Evolutionary conservation across 2,888 invertebrate species (phyloP).

Genomic region (Pemphredon lugubris): DNA sequence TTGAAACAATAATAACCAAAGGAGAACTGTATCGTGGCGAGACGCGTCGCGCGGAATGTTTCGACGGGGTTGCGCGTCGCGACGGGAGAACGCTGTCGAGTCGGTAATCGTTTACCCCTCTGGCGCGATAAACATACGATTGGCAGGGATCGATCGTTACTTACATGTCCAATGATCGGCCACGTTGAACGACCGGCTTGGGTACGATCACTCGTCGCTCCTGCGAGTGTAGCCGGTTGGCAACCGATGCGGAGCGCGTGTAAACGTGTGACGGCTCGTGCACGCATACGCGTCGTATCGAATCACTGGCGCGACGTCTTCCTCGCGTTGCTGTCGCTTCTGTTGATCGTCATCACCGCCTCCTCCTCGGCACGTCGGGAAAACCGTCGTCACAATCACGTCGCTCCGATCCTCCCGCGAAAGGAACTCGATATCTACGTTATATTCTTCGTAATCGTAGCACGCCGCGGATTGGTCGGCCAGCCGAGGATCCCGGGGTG

Average conservation of each 20-base stretch:
- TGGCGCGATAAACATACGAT: no score
- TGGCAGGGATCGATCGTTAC: no score
- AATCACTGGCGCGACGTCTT: slow-evolving; percentile 37
- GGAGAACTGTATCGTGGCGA: no score
- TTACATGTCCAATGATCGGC: slow-evolving; percentile 72
- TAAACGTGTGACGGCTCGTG: slow-evolving; percentile 31
- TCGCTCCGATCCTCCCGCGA: background rate
- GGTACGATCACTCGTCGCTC: slow-evolving; percentile 48
- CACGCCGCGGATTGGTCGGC: slow-evolving; percentile 6
- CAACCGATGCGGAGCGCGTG: slow-evolving; percentile 42
- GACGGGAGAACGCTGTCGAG: no score
- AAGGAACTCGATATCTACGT: no score
- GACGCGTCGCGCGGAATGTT: no score
- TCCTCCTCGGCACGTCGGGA: background rate
- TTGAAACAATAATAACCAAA: no score
- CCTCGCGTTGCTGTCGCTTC: slow-evolving; percentile 25
- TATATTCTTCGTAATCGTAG: background rate
- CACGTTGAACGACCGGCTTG: slow-evolving; percentile 68
- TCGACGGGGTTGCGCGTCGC: no score
- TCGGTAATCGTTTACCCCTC: no score
- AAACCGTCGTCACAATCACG: background rate
- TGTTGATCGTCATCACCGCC: slow-evolving; percentile 25
- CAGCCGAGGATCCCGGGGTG: slow-evolving; percentile 5
- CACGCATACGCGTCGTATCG: slow-evolving; percentile 12
- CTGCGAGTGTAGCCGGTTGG: slow-evolving; percentile 30